Percentiles rank a stretch among this genome's conserved stretches.
Evolutionary conservation across 1,140 invertebrate genomes (phyloP).

Genomic region (Temnothorax curvispinosus): DNA sequence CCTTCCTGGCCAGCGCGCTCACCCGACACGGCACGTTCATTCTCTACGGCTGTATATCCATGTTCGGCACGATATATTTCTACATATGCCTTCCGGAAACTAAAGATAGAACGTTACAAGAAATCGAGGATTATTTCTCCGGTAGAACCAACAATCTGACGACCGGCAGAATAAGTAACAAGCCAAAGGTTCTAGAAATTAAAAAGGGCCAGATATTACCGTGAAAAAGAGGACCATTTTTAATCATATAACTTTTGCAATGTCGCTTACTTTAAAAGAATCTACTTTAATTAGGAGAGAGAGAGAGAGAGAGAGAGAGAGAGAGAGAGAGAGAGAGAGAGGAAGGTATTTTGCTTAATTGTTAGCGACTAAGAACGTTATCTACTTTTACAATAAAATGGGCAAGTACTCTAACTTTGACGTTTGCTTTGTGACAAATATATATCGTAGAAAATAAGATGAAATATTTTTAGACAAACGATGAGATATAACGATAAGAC

Average conservation of each 20-base stretch:
- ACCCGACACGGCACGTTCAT: constrained; percentile 88
- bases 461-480: constrained; percentile 5
- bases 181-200: constrained; percentile 75
- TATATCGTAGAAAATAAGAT: constrained; percentile 13
- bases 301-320: not conserved
- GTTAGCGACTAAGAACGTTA: constrained; percentile 7
- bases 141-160: constrained; percentile 84
- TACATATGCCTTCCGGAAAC: constrained; percentile 92
- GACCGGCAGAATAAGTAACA: constrained; percentile 76
- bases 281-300: not conserved
- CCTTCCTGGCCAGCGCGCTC: constrained; percentile 85
- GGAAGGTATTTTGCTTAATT: constrained; percentile 14
- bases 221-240: constrained; percentile 43
- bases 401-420: constrained; percentile 33
- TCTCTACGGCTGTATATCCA: constrained; percentile 88
- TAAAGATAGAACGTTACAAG: constrained; percentile 91
- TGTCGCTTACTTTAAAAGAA: not conserved
- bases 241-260: constrained; percentile 3
- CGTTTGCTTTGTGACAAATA: constrained; percentile 42
- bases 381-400: constrained; percentile 14
- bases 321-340: not conserved
- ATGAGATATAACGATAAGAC: not conserved
- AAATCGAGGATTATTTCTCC: constrained; percentile 91
- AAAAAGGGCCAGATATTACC: constrained; percentile 81
- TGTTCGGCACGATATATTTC: constrained; percentile 87